Evolutionary conservation across 2,113 vertebrate species (phyloP).

Genomic region (Archocentrus centrarchus): DNA sequence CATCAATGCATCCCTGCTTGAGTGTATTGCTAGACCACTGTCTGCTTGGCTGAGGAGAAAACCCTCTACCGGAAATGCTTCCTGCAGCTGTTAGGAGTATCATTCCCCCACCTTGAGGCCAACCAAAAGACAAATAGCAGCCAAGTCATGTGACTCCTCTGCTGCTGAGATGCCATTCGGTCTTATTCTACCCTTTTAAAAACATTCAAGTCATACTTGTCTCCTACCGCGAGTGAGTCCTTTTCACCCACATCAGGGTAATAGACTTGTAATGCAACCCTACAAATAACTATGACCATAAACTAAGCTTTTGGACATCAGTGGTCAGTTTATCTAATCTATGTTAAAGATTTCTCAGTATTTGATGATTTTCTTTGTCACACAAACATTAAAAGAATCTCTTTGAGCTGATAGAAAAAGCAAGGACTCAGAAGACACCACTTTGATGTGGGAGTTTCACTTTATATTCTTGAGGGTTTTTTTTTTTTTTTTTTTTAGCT

Average conservation of each 20-base stretch:
- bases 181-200: constrained; percentile 57
- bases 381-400: neutral
- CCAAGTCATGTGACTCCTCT: constrained; percentile 74
- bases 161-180: constrained; percentile 59
- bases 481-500: neutral
- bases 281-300: constrained; percentile 3
- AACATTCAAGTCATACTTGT: constrained; percentile 62
- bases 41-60: constrained; percentile 63
- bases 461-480: neutral
- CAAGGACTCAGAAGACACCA: neutral
- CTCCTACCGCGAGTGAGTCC: constrained; percentile 7
- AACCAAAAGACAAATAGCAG: constrained; percentile 80
- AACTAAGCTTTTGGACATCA: neutral
- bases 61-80: constrained; percentile 79
- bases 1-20: constrained; percentile 31
- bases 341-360: neutral
- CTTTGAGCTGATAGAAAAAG: no score
- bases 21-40: constrained; percentile 49
- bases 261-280: constrained; percentile 1
- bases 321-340: neutral
- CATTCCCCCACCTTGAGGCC: constrained; percentile 80
- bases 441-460: neutral
- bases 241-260: constrained; percentile 26
- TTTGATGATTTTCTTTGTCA: neutral
- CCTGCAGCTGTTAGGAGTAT: constrained; percentile 82